Evolutionary conservation across 2,797 vertebrate species (phyloP), one percentile per base, ranked within the genome.

Genomic region (Halcyon badia): DNA sequence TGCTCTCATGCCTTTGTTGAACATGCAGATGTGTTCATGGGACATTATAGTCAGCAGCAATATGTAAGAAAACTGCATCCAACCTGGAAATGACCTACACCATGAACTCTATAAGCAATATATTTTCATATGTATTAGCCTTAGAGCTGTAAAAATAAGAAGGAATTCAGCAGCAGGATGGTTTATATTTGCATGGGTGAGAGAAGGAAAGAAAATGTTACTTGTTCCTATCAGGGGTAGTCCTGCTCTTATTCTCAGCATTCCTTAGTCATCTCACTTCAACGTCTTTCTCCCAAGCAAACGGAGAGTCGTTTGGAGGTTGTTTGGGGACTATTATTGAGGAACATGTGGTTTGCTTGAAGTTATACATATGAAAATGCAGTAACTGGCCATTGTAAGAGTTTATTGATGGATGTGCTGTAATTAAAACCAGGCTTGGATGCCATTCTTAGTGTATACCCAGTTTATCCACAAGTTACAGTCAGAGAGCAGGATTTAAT

Each of bases 381-480:
- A 56, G 35, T 33, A 48, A 25, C 7, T 66, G 56, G 11, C 42
- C 51, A 15, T 7, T 58, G 42, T 25, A 46, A 18, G 58, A 4
- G 9, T 65, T 69, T 37, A 5, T 18, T 0, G 0, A 6, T 44
- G 58, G n/a, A 14, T 39, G 28, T 22, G 14, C 58, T 61, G n/a
- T 20, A 46, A 14, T 42, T 17, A 28, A 56, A 86, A 28, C 15
- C 68, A 58, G 64, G 30, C 14, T 51, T 3, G 1, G 46, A 44
- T 3, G 1, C 4, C 33, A 19, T 16, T 58, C 49, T 39, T 35
- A 17, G 9, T 1, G 6, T 69, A 28, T 7, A 11, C 46, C 24
- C 7, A 37, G 20, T 21, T 92, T 41, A 44, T 5, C 18, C 54
- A n/a, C 11, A 39, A 8, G 5, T 49, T 81, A 71, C 37, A 64